These are phyloP conservation scores for Otis tarda DNA, from an alignment of 2,113 vertebrate genomes.

Conservation along the genomic window DNA sequence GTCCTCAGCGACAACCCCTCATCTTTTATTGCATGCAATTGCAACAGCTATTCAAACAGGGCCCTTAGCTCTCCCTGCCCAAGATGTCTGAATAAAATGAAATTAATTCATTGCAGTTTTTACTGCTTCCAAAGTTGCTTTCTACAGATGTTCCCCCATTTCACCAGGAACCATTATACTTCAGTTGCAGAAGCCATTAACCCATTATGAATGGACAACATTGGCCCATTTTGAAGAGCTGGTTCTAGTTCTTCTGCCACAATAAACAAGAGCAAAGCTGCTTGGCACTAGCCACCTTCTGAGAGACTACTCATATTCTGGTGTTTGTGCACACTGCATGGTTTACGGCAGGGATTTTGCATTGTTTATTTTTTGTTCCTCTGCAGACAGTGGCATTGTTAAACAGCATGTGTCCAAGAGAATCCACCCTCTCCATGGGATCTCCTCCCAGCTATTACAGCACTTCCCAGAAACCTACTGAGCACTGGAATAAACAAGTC, in stretches of 20 bases:
- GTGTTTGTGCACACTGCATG: slow-evolving; percentile 51
- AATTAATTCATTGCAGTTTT: slow-evolving; percentile 28
- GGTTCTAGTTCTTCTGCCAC: slow-evolving; percentile 34
- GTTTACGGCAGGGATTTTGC: slow-evolving; percentile 53
- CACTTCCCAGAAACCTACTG: slow-evolving; percentile 63
- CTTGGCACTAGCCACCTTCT: slow-evolving; percentile 17
- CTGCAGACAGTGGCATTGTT: slow-evolving; percentile 59
- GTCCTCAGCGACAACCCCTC: not conserved
- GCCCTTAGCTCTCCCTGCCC: not conserved
- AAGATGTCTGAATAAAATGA: not conserved
- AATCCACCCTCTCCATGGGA: slow-evolving; percentile 57
- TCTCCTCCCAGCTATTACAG: slow-evolving; percentile 64
- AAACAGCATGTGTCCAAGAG: slow-evolving; percentile 42
- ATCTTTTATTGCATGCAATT: not conserved
- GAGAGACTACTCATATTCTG: slow-evolving; percentile 46
- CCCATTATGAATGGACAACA: slow-evolving; percentile 24
- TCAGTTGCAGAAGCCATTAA: slow-evolving; percentile 57
- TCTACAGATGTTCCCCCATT: slow-evolving; percentile 10
- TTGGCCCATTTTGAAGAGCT: slow-evolving; percentile 19
- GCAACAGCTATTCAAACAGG: not conserved
- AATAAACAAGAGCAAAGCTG: slow-evolving; percentile 37
- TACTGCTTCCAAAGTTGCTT: slow-evolving; percentile 20
- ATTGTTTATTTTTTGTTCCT: slow-evolving; percentile 49
- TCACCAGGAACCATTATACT: slow-evolving; percentile 19
- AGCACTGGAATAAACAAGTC: slow-evolving; percentile 60